Evolutionary conservation across 2,888 invertebrate species (phyloP).

Genomic region (Lissocephala sabroskyi): DNA sequence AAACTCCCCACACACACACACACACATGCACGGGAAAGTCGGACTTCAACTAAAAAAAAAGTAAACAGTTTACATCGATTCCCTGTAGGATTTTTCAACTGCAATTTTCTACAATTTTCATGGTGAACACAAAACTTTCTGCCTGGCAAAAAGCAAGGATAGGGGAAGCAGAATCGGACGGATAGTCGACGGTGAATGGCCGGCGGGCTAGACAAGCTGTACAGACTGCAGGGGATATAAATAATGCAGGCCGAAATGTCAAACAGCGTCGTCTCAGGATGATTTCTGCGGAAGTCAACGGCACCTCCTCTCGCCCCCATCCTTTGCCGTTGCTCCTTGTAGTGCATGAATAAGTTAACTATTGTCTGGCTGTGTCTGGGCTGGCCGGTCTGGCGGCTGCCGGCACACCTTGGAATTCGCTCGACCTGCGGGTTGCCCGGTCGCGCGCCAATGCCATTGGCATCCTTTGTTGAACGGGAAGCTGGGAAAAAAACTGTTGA

Average conservation of each 20-base stretch:
- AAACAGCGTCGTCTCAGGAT: slow-evolving; percentile 61
- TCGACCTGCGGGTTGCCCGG: not conserved
- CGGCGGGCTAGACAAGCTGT: slow-evolving; percentile 7
- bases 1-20: slow-evolving; percentile 24
- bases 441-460: not conserved
- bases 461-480: slow-evolving; percentile 45
- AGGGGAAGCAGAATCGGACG: not conserved
- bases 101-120: slow-evolving; percentile 5
- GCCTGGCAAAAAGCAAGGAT: slow-evolving; percentile 1
- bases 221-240: slow-evolving; percentile 56
- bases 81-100: slow-evolving; percentile 33
- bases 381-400: not conserved
- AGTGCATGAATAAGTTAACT: slow-evolving; percentile 53
- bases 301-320: slow-evolving; percentile 4
- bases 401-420: not conserved
- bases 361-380: slow-evolving; percentile 41
- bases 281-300: slow-evolving; percentile 61
- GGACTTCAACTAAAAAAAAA: slow-evolving; percentile 43
- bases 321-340: slow-evolving; percentile 10
- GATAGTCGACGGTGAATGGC: not conserved
- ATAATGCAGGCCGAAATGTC: slow-evolving; percentile 64
- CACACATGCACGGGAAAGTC: slow-evolving; percentile 17
- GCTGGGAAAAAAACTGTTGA: slow-evolving; percentile 64
- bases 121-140: no score
- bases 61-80: slow-evolving; percentile 40